phyloP scores from a whole-genome alignment of 53 echinoderm and acorn worm species.

The Actinopyga echinites region DNA sequence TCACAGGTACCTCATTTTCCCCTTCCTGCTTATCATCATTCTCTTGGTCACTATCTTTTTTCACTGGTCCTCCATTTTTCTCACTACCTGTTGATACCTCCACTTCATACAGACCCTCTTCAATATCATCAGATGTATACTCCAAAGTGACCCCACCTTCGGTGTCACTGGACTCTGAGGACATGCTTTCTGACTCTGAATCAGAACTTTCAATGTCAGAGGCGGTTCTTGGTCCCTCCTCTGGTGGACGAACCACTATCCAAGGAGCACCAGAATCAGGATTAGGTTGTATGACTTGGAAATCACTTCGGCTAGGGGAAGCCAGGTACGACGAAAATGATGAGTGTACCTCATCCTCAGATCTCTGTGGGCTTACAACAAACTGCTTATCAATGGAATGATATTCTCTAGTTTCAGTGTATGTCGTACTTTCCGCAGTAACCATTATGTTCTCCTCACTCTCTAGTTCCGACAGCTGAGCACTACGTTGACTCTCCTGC shows the following conservation, averaged over 20 bases:
- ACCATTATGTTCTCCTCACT: neutral
- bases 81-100: neutral
- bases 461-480: no score
- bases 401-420: neutral
- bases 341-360: neutral
- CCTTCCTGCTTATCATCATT: neutral
- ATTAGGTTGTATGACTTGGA: slow-evolving; percentile 13
- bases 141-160: neutral
- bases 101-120: slow-evolving; percentile 39
- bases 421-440: no score
- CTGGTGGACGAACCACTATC: slow-evolving; percentile 32
- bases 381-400: neutral
- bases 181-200: neutral
- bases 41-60: slow-evolving; percentile 14
- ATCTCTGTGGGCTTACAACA: neutral
- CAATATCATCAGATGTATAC: slow-evolving; percentile 48
- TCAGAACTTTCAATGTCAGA: neutral
- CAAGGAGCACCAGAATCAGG: slow-evolving; percentile 37
- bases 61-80: neutral
- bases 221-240: slow-evolving; percentile 18
- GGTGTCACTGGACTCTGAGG: slow-evolving; percentile 6
- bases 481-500: neutral
- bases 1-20: neutral
- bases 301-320: neutral
- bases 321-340: neutral